These are phyloP conservation scores for Sebastes diploproa DNA, from an alignment of 2,797 vertebrate genomes.

Conservation along the genomic window DNA sequence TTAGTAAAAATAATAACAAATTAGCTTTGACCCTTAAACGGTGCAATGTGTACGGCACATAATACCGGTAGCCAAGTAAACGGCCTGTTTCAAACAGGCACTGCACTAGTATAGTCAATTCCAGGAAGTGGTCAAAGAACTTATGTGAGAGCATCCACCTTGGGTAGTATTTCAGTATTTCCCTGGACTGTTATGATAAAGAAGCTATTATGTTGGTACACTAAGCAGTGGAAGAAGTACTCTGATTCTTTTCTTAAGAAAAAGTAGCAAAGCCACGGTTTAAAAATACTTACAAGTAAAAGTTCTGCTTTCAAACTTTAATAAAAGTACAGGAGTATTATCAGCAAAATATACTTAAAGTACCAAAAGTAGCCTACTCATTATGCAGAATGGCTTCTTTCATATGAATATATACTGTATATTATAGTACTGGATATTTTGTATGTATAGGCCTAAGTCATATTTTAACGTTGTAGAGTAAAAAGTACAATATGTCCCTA, in stretches of 20 bases:
- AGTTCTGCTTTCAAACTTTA: background rate
- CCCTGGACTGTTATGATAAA: background rate
- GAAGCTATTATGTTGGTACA: background rate
- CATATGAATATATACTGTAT: background rate
- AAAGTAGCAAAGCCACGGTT: too few species aligned
- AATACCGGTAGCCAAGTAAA: background rate
- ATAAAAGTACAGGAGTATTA: background rate
- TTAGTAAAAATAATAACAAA: background rate
- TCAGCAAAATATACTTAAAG: background rate
- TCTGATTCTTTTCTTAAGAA: background rate
- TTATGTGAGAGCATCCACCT: background rate
- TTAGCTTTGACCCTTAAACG: background rate
- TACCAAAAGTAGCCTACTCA: background rate
- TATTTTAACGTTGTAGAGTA: background rate
- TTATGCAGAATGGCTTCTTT: background rate
- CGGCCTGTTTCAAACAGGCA: background rate
- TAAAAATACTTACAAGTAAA: background rate
- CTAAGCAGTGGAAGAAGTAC: background rate
- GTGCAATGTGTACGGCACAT: background rate
- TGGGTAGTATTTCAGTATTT: background rate
- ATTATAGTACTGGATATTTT: background rate
- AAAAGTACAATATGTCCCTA: background rate
- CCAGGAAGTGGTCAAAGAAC: background rate
- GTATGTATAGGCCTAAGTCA: too few species aligned
- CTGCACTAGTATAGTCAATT: background rate